Base-by-base conservation (phyloP, 2,113 vertebrate genomes). In the Menura novaehollandiae region DNA sequence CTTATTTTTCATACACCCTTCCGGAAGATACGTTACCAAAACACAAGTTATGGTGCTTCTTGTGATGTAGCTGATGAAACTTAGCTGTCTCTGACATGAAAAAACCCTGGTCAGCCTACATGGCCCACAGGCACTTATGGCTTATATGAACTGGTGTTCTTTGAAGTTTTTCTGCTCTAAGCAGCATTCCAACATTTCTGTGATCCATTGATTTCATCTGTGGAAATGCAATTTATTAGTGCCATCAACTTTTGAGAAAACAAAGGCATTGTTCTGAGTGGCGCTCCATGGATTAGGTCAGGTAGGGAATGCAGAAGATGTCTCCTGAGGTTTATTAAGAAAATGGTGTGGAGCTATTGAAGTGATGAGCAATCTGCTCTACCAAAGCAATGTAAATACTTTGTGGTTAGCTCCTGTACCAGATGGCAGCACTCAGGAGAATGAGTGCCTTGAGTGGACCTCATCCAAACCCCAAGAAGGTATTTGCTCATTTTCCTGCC, bases 311-410 rank as follows among this genome's bases (percentile, higher is more conserved):
- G 44, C 64, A 90, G 68, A 69, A 81, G 69, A 20, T 60, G 44
- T 56, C 80, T 92, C 66, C 58, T 87, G 84, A 72, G 77, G 66
- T 95, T 93, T 93, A 58, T 93, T 82, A 62, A 62, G 49, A 69
- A 82, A 92, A 91, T 39, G 39, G 74, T 93, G 32, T 43, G 71
- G 59, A 79, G 49, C 74, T 84, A 43, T 95, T 93, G 72, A 76
- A 95, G 4, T 68, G 60, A 91, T 82, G 58, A 85, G 77, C 64
- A 68, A 62, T 83, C 59, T 88, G 17, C 23, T 58, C 12, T 58
- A 75, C n/a, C 51, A 74, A 62, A 80, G 73, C 77, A 46, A 27
- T 72, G 62, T 60, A 51, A 78, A 75, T 68, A 78, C 87, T 60
- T 74, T 76, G 78, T 49, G 52, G 66, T 71, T 79, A 73, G 41